Percentiles rank a stretch among this genome's conserved stretches.
Conservation (phyloP, 2,888 invertebrate genomes). For the Zaprionus obscuricornis region DNA sequence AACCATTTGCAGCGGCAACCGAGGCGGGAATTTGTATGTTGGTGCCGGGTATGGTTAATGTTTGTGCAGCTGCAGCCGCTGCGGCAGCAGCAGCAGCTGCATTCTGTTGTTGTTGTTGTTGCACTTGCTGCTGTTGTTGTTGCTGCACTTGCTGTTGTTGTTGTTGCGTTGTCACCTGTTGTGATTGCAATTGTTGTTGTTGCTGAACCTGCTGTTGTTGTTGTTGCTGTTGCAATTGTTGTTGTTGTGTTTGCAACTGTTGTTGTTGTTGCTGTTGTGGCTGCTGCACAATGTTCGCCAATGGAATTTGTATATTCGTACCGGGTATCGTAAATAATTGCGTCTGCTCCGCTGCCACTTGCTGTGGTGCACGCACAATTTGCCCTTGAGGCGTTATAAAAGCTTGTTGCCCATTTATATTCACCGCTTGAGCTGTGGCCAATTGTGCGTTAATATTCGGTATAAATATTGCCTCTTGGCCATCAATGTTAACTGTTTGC, state of each 20-base stretch:
- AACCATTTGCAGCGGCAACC: constrained; percentile 82
- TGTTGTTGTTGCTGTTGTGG: constrained; percentile 72
- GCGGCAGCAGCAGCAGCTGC: constrained; percentile 40
- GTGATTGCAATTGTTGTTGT: too few species aligned
- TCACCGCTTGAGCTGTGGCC: constrained; percentile 84
- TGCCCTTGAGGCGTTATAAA: constrained; percentile 86
- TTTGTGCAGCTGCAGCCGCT: constrained; percentile 33
- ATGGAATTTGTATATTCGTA: constrained; percentile 86
- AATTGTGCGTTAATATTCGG: constrained; percentile 88
- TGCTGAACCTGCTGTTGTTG: constrained; percentile 54
- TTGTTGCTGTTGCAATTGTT: constrained; percentile 48
- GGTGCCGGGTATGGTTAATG: constrained; percentile 83
- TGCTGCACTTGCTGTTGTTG: constrained; percentile 66
- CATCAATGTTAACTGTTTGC: constrained; percentile 96
- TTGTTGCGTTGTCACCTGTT: constrained; percentile 28
- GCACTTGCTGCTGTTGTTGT: constrained; percentile 41
- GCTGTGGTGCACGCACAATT: constrained; percentile 88
- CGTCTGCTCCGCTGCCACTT: constrained; percentile 86
- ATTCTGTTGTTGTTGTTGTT: constrained; percentile 52
- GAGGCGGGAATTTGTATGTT: constrained; percentile 83
- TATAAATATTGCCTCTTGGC: constrained; percentile 96
- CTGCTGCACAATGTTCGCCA: constrained; percentile 68
- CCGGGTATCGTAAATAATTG: constrained; percentile 86
- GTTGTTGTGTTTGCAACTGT: constrained; percentile 47
- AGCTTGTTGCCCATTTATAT: constrained; percentile 85